phyloP scores from a whole-genome alignment of 2,113 vertebrate species.

The Anguilla japonica region DNA sequence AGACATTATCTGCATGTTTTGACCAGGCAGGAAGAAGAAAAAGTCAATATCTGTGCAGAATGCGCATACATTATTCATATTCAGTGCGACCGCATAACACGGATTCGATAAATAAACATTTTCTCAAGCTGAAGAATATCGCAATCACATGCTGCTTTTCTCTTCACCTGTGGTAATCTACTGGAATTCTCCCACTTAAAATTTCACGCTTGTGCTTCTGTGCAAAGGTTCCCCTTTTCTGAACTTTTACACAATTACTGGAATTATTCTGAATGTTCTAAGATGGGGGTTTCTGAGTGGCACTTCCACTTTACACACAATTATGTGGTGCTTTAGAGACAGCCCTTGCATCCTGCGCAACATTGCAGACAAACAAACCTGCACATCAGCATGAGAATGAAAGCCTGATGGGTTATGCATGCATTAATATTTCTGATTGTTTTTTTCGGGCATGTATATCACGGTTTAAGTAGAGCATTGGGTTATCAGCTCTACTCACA shows the following conservation, averaged over 20 bases:
- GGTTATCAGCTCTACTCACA: constrained; percentile 17
- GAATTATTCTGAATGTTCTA: not conserved
- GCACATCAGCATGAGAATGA: not conserved
- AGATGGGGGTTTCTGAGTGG: not conserved
- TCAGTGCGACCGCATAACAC: not conserved
- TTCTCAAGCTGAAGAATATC: not conserved
- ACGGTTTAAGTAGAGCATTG: not conserved
- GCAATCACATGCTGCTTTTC: not conserved
- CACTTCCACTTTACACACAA: constrained; percentile 8
- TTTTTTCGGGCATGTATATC: not conserved
- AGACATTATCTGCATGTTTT: constrained; percentile 38
- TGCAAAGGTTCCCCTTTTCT: not conserved
- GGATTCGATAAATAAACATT: constrained; percentile 31
- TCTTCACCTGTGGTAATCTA: constrained; percentile 9
- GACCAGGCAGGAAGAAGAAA: constrained; percentile 20
- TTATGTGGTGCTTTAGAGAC: constrained; percentile 31
- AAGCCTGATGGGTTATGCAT: not conserved
- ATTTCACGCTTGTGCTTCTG: constrained; percentile 7
- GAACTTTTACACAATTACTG: not conserved
- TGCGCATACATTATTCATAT: constrained; percentile 41
- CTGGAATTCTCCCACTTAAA: not conserved
- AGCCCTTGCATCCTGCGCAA: constrained; percentile 20
- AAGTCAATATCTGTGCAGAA: constrained; percentile 37
- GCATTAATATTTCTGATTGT: not conserved
- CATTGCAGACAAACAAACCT: constrained; percentile 33